phyloP scores from a whole-genome alignment of 2,888 invertebrate species.

The Drosophila demipolita region DNA sequence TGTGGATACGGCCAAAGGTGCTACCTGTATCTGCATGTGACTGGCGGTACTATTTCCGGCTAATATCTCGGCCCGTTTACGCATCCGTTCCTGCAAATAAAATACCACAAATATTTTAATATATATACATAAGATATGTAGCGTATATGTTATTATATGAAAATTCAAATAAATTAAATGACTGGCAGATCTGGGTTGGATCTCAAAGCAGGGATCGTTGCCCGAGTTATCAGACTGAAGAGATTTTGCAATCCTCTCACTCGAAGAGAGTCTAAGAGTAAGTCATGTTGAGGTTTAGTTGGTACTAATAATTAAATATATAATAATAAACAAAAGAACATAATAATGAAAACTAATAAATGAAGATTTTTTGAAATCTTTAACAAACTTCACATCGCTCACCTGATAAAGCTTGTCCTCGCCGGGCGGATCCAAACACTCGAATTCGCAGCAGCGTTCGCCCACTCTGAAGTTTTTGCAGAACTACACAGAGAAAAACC shows the following conservation, averaged over 20 bases:
- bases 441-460: slow-evolving; percentile 94
- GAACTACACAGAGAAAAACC: slow-evolving; percentile 86
- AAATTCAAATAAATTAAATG: background rate
- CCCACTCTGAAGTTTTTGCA: slow-evolving; percentile 94
- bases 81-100: slow-evolving; percentile 85
- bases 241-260: background rate
- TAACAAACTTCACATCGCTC: slow-evolving; percentile 9
- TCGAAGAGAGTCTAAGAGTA: background rate
- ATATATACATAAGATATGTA: background rate
- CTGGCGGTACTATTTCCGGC: slow-evolving; percentile 86
- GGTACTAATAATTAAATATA: background rate
- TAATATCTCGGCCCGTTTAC: slow-evolving; percentile 87
- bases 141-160: background rate
- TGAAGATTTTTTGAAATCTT: background rate
- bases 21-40: slow-evolving; percentile 60
- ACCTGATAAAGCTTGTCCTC: slow-evolving; percentile 87
- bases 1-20: slow-evolving; percentile 82
- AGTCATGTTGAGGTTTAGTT: background rate
- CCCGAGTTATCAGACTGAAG: background rate
- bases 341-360: background rate
- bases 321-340: background rate
- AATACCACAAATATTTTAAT: background rate
- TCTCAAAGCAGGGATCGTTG: background rate
- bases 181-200: background rate
- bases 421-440: slow-evolving; percentile 92